Evolutionary conservation across 2,797 vertebrate genomes (phyloP), one percentile per base, ranked within the genome.

Genomic region (Sebastes glaucus): DNA sequence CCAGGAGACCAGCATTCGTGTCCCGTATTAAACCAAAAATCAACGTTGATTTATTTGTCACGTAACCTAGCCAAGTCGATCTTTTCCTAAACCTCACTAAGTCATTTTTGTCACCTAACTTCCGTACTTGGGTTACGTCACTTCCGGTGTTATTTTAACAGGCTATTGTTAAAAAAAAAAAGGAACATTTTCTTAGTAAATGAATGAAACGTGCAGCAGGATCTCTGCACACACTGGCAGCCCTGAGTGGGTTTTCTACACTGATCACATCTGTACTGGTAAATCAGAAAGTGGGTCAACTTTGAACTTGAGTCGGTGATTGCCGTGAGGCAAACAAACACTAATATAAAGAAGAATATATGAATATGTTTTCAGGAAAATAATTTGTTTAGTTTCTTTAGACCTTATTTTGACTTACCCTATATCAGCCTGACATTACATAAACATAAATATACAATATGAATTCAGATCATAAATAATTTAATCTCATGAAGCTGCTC

Each of bases 271-370:
- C 55, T 88, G 77, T 74, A 76, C 79, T 71, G 78, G 79, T 80
- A 69, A 72, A 88, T 86, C 81, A 49, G 70, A 92, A 92, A 88
- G 42, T 90, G 83, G 90, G 90, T 91, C 92, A 88, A 90, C 91
- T 93, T 88, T 91, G 86, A 92, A 91, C 87, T 69, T 4, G 78
- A 82, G 74, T 78, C 66, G 46, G 59, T 74, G 81, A 84, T 83
- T 4, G 87, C 90, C 70, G 72, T 73, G 3, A 88, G 88, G 86
- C 90, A 90, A 89, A 88, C 87, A 87, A 86, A 89, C 87, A 87
- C 74, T 71, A 81, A 90, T 87, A 91, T 90, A 90, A 88, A 90
- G 87, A 89, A 84, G 87, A 94, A 88, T 90, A 90, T 71, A 93
- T 91, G 88, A 93, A 94, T 89, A 89, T 82, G 81, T 86, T 87